Conservation (phyloP, 2,888 invertebrate genomes). For the Zygothrica quintamaculata region DNA sequence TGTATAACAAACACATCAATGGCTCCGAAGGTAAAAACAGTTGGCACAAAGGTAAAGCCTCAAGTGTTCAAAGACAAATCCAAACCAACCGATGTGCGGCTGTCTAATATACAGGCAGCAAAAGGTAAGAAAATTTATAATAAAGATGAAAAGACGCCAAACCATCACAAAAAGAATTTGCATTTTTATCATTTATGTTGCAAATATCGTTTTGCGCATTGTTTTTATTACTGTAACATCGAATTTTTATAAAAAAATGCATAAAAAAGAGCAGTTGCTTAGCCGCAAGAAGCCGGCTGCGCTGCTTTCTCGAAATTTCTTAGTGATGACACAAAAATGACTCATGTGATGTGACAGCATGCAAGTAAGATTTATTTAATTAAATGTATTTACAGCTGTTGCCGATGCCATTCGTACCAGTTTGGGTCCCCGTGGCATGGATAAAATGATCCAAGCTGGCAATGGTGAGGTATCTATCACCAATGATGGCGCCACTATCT, state of each 20-base stretch:
- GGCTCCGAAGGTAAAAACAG: conserved; percentile 82
- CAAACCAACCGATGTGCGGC: conserved; percentile 97
- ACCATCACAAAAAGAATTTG: conserved; percentile 17
- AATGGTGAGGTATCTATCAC: conserved; percentile 99
- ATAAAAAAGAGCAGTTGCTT: conserved; percentile 55
- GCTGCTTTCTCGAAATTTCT: conserved; percentile 71
- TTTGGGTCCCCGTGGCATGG: conserved; percentile 99
- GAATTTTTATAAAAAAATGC: conserved; percentile 22
- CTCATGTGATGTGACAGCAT: conserved; percentile 62
- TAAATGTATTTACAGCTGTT: conserved; percentile 89
- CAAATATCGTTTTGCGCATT: not conserved
- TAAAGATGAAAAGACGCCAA: conserved; percentile 14
- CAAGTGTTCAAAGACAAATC: conserved; percentile 94
- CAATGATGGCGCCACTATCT: conserved; percentile 99
- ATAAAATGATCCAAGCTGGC: conserved; percentile 99
- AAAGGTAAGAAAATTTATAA: conserved; percentile 89
- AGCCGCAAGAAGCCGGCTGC: conserved; percentile 41
- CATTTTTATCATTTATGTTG: conserved; percentile 39
- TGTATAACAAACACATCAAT: conserved; percentile 61
- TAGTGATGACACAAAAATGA: conserved; percentile 61
- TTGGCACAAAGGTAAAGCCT: conserved; percentile 81
- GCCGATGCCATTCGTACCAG: conserved; percentile 99
- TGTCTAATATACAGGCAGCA: conserved; percentile 98
- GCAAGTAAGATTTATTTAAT: conserved; percentile 1
- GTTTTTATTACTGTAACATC: not conserved